Base-by-base conservation (phyloP, 2,888 invertebrate species). In the Ochropleura leucogaster region DNA sequence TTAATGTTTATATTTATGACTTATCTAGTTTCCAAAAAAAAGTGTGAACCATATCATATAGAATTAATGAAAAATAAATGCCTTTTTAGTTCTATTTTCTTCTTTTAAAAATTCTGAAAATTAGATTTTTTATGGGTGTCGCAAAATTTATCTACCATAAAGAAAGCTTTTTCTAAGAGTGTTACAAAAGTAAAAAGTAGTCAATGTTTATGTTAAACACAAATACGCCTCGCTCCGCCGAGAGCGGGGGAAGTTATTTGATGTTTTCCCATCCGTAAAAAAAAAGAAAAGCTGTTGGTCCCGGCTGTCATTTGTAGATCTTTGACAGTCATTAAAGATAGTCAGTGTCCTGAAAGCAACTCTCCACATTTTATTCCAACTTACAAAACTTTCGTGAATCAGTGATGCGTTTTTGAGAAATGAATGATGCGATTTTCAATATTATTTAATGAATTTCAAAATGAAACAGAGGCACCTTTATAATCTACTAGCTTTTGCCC, bases 61-160 rank as follows among this genome's bases (percentile, higher is more conserved):
- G 18, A 51, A 51, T 51, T 1, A 53, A 57, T 62, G 40, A 8
- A 53, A 53, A 42, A 20, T 2, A 40, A 59, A 65, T 42, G 40
- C 4, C 63, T 9, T 16, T 74, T 53, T 18, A 44, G 30, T 74
- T 62, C 3, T 12, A n/a, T 51, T 2, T 59, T 64, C 14, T 74
- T 30, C 3, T 30, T 30, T 30, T 30, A 30, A 30, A 30, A 30
- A 30, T 55, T 20, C 18, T 30, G 20, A 55, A 44, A 16, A 42
- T 16, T 51, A 51, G 14, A n/a, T 0, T n/a, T 53, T 40, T 10
- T 16, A 64, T 20, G 20, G 2, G 6, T 14, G 18, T 0, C 53
- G 6, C 10, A 46, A 46, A 71, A 68, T 68, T 16, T 16, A 12
- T 12, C 18, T 16, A 69, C 12, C 40, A 40, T 16, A 68, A 68